Base-by-base conservation (phyloP, 2,113 vertebrate genomes). In the Larimichthys polyactis region DNA sequence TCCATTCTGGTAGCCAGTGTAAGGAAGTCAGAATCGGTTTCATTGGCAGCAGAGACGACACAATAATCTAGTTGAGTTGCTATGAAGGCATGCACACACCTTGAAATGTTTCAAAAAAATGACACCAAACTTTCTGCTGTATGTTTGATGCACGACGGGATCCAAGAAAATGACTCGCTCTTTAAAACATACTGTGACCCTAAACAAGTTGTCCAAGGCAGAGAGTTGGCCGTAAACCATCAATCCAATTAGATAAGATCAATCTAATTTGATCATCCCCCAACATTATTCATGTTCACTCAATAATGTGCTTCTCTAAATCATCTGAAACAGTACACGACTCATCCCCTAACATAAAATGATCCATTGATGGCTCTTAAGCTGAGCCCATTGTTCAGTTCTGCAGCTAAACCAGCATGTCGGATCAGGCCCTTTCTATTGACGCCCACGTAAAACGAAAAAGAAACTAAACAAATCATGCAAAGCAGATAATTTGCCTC, bases 371-470 rank as follows among this genome's bases (percentile, higher is more conserved):
- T 54, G 2, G 0, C 24, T 11, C 16, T 40, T 52, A 14, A 51
- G 52, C 49, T 29, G 19, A 57, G 15, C 1, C 51, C 14, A 22
- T 16, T 62, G 36, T 72, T 77, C 36, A 60, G 11, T 29, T 16
- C n/a, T 66, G 58, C 65, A 57, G 48, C 36, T 68, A 4, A n/a
- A 46, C 2, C 44, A 10, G 52, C 32, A 20, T 17, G 57, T n/a
- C 24, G 22, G 46, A 11, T 27, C 58, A 70, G 32, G 59, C 20
- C 70, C 5, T 5, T 44, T 27, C 9, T 48, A 68, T 36, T 62
- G 44, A 87, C 46, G 5, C 29, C 14, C 27, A 67, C 75, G 55
- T 40, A 46, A 79, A 36, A 36, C 8, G 36, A 36, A 36, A 36
- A 59, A 44, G 58, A 46, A 79, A 40, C 11, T 12, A 46, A 12